A percentile compares a stretch with the other conserved stretches of the same genome.
These are phyloP conservation scores for Pipistrellus pygmaeus DNA, from an alignment of 2,797 vertebrate genomes.

Conservation along the genomic window DNA sequence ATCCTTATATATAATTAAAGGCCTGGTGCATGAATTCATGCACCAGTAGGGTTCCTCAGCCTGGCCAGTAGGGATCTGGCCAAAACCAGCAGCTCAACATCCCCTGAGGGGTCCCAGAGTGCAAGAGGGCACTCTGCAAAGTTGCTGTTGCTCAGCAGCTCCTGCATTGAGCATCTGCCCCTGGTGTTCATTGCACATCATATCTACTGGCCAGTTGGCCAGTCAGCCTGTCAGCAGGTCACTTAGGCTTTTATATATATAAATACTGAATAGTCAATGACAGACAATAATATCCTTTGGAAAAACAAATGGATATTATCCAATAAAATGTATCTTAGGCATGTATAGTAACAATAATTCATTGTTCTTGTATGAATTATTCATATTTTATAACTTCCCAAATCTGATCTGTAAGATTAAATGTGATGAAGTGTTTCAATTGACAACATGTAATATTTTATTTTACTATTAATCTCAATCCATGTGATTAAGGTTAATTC, in stretches of 20 bases:
- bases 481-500: conserved; percentile 76
- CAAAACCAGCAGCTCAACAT: too few relatives aligned
- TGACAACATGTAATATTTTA: conserved; percentile 73
- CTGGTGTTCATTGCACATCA: too few relatives aligned
- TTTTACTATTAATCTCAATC: conserved; percentile 79
- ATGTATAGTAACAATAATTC: conserved; percentile 6
- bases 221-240: too few relatives aligned
- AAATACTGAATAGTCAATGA: neutral
- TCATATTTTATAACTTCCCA: conserved; percentile 60
- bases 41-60: too few relatives aligned
- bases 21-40: too few relatives aligned
- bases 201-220: too few relatives aligned
- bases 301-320: conserved; percentile 12
- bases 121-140: too few relatives aligned
- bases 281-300: neutral
- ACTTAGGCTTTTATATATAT: neutral
- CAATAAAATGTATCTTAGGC: neutral
- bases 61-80: too few relatives aligned
- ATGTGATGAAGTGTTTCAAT: conserved; percentile 67
- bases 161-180: too few relatives aligned
- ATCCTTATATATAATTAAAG: neutral
- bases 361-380: conserved; percentile 28
- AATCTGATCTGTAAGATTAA: conserved; percentile 72
- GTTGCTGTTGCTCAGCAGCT: too few relatives aligned
- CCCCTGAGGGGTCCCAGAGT: too few relatives aligned